phyloP scores from a whole-genome alignment of 1,140 invertebrate genomes.

The Dinoponera quadriceps region DNA sequence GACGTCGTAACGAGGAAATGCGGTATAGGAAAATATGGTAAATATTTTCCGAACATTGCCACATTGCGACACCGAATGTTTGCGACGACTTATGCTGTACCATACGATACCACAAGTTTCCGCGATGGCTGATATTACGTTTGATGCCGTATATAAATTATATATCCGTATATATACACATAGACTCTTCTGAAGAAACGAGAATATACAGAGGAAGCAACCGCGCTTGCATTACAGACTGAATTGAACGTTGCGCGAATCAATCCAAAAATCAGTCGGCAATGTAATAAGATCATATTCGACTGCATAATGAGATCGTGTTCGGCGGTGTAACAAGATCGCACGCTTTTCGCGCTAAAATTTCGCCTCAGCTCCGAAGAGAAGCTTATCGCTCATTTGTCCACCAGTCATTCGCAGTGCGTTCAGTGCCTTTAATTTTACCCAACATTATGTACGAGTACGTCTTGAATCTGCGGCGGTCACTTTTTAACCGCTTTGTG shows the following conservation, averaged over 20 bases:
- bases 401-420: background rate
- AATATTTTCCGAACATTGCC: background rate
- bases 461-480: background rate
- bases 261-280: constrained; percentile 11
- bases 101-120: constrained; percentile 13
- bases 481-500: constrained; percentile 3
- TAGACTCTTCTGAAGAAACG: background rate
- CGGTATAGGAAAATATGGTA: constrained; percentile 5
- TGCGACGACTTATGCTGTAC: constrained; percentile 1
- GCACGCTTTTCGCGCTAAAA: background rate
- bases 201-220: background rate
- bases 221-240: background rate
- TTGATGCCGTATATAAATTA: background rate
- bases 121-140: constrained; percentile 6
- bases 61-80: background rate
- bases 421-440: constrained; percentile 22
- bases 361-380: background rate
- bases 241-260: background rate
- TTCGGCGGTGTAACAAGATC: background rate
- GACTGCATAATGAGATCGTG: constrained; percentile 10
- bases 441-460: constrained; percentile 1
- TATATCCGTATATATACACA: too few relatives aligned
- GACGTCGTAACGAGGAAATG: constrained; percentile 7
- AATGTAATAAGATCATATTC: background rate
- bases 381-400: constrained; percentile 27